phyloP scores from a whole-genome alignment of 2,888 invertebrate genomes.

The Meganola albula region DNA sequence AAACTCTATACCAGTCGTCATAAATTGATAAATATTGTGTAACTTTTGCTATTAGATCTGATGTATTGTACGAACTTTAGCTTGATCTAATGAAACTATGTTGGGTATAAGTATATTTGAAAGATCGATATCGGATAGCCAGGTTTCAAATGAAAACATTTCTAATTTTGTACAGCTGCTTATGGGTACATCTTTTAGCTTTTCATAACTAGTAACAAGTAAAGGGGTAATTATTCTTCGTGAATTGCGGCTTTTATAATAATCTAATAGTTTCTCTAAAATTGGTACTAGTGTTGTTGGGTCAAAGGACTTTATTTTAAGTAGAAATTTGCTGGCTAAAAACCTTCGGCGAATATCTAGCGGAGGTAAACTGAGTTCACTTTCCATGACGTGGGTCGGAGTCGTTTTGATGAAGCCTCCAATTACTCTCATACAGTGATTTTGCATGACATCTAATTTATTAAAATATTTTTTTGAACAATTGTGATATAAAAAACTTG shows the following conservation, averaged over 20 bases:
- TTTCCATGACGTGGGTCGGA: background rate
- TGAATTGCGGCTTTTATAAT: background rate
- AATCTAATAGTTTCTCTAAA: background rate
- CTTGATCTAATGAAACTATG: background rate
- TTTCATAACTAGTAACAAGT: background rate
- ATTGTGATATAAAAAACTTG: slow-evolving; percentile 1
- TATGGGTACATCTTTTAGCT: background rate
- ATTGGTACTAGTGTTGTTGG: background rate
- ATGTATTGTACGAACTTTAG: background rate
- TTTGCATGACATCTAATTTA: background rate
- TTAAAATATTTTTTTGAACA: background rate
- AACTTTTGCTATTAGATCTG: background rate
- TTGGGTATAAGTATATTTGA: background rate
- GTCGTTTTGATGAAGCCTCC: background rate
- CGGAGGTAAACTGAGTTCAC: background rate
- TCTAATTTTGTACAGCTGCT: background rate
- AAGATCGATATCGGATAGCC: background rate
- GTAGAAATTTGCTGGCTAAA: background rate
- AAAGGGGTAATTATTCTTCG: background rate
- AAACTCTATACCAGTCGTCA: background rate
- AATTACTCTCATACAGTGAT: background rate
- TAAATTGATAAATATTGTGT: background rate
- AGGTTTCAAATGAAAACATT: background rate
- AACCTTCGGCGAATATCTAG: background rate
- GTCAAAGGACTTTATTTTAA: background rate